Percentiles rank a stretch among this genome's conserved stretches.
Conservation (phyloP, 2,797 vertebrate species). For the Myoxocephalus aenaeus region DNA sequence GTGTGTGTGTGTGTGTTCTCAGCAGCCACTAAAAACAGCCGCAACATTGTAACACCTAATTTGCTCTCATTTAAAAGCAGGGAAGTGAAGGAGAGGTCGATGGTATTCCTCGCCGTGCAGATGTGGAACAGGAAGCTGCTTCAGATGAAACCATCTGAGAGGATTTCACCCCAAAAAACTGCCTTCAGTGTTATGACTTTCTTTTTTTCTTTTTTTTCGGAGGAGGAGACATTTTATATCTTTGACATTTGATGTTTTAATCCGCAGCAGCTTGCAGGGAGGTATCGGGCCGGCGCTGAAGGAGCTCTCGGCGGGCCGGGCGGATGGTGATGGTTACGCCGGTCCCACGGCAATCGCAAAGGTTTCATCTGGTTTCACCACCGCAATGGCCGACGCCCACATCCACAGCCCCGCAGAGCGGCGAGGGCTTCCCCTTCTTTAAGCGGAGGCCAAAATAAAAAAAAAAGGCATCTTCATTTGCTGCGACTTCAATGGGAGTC, state of each 20-base stretch:
- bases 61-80: constrained; percentile 61
- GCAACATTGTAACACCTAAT: constrained; percentile 71
- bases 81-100: constrained; percentile 44
- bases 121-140: constrained; percentile 51
- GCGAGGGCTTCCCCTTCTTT: neutral
- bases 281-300: constrained; percentile 11
- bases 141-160: constrained; percentile 12
- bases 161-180: neutral
- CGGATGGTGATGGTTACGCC: constrained; percentile 8
- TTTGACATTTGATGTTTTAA: constrained; percentile 37
- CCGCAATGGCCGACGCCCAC: constrained; percentile 13
- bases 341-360: constrained; percentile 13
- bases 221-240: constrained; percentile 3
- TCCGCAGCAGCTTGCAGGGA: constrained; percentile 1
- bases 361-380: constrained; percentile 32
- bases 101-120: constrained; percentile 45
- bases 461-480: constrained; percentile 1
- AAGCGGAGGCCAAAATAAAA: neutral
- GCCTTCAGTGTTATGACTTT: neutral
- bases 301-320: neutral
- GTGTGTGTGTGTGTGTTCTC: constrained; percentile 42
- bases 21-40: constrained; percentile 61
- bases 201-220: neutral
- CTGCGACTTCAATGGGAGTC: neutral
- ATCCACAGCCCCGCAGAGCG: neutral